Evolutionary conservation across 1,140 invertebrate genomes (phyloP), one percentile per base, ranked within the genome.

Genomic region (Olivierus martensii): DNA sequence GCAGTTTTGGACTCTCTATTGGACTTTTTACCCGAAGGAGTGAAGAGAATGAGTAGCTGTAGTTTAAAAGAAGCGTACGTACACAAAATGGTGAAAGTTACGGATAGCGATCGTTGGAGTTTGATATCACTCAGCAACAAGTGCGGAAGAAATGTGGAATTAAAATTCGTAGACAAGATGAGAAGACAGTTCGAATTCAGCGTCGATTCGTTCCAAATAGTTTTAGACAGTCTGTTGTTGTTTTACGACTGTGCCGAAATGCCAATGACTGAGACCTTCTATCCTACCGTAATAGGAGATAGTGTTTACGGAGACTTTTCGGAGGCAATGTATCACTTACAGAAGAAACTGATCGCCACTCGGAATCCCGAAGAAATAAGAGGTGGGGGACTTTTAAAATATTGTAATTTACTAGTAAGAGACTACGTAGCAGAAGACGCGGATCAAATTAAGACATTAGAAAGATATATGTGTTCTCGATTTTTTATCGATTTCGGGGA

Each of bases 401-500:
- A 99, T 71, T 98, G 94, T 73, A 89, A 91, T 66, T 77, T 99
- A 55, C 73, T 98, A 52, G 90, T 93, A 2, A 83, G 88, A 64
- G 84, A 83, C 64, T 98, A 94, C 74, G 79, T 80, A 60, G 80
- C 92, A 12, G 85, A 87, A 19, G 76, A 82, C 58, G 81, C 86
- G 5, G 84, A 90, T 59, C 78, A 85, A 64, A 93, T 95, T 62
- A 89, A 91, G 67, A 66, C 68, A 17, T 76, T 97, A 57, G 92
- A 99, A 73, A 81, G 89, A 35, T 98, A 99, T 75, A 99, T 99
- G 95, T 99, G 94, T 78, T 98, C 94, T 47, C 78, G 95, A 56
- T 99, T 99, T 79, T 99, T 99, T 75, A 99, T 99, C 67, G 95
- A 99, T 72, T 99, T 97, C 71, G 84, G 87, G n/a, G 91, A 97